Evolutionary conservation across 2,888 invertebrate genomes (phyloP), one percentile per base, ranked within the genome.

Genomic region (Rhagium mordax): DNA sequence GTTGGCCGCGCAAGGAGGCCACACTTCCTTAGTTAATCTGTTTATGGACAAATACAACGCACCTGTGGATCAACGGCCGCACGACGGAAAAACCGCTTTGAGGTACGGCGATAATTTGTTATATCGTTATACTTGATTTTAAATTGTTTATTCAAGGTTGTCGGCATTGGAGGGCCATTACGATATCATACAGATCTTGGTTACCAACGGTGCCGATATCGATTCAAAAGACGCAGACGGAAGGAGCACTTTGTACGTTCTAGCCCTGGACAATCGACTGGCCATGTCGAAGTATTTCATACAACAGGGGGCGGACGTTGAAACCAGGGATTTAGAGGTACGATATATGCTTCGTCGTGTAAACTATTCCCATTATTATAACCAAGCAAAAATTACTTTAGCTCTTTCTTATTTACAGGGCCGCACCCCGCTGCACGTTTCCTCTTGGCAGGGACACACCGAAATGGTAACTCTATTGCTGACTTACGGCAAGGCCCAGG

Each of bases 191-290:
- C 90, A 91, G 61, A 89, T 93, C 62, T 88, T 98, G 67, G 87
- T 94, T 64, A 87, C 91, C 64, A 92, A 94, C 81, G 94, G 94
- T 64, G 96, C 96, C 5, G 96, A 96, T 87, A 92, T 94, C 1
- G 95, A 97, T 87, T 94, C 96, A 49, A 92, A 94, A 84, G 98
- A 98, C 88, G 96, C 97, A 0, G 98, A 98, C 87, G 94, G 96
- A 0, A 91, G 98, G 59, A 96, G 96, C 82, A 96, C 97, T 0
- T 90, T 98, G 24, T 98, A 98, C 87, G 95, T 98, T 68, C 89
- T 98, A 66, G 96, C 98, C 3, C 88, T 97, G 78, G 96, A 97
- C 88, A 96, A 96, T 88, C 90, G 96, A 76, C 87, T 95, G 77
- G 93, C 94, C 13, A 95, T 96, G 93, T 95, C 95, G 55, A 92